Evolutionary conservation across 2,113 vertebrate species (phyloP).

Genomic region (pig (Sus scrofa)): DNA sequence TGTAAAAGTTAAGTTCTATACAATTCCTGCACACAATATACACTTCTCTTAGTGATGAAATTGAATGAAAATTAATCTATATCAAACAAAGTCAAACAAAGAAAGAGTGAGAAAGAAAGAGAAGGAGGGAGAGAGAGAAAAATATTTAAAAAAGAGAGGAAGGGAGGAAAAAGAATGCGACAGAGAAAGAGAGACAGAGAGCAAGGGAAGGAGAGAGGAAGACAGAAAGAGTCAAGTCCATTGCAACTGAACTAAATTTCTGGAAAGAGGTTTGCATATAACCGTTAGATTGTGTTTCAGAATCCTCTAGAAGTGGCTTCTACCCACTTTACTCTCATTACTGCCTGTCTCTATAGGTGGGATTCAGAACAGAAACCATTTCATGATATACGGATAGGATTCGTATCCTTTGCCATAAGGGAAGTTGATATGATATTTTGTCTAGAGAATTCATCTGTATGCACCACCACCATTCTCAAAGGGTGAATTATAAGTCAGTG

Average conservation of each 20-base stretch:
- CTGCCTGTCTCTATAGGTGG: not conserved
- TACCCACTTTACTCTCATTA: not conserved
- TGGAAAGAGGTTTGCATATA: not conserved
- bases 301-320: not conserved
- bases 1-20: not conserved
- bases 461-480: not conserved
- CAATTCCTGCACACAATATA: not conserved
- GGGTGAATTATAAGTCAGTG: not conserved
- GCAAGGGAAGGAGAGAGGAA: rapidly evolving
- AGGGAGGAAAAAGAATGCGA: rapidly evolving
- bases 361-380: not conserved
- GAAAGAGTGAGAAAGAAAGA: not conserved
- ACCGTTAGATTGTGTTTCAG: not conserved
- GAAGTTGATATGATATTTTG: not conserved
- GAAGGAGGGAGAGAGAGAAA: not conserved
- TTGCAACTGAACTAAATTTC: not conserved
- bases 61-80: not conserved
- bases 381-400: not conserved
- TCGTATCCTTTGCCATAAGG: not conserved
- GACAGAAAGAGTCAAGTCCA: not conserved
- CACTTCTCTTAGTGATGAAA: not conserved
- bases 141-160: not conserved
- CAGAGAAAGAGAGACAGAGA: rapidly evolving
- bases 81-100: not conserved
- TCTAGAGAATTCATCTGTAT: not conserved